A percentile compares a stretch with the other conserved stretches of the same genome.
phyloP scores from a whole-genome alignment of 2,888 invertebrate genomes.

The Patella pellucida region DNA sequence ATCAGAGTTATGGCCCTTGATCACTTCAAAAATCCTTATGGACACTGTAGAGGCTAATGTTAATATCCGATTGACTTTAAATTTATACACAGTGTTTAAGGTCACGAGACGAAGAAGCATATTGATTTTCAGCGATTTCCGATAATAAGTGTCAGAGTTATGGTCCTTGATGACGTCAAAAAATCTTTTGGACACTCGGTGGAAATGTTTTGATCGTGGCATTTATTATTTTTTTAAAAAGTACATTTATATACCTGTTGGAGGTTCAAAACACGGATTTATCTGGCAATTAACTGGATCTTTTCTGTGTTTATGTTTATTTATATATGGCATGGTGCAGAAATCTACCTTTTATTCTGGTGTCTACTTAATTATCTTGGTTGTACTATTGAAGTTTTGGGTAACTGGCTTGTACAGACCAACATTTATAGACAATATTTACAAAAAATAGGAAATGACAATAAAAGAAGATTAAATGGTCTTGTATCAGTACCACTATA shows the following conservation, averaged over 20 bases:
- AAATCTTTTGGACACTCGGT: slow-evolving; percentile 74
- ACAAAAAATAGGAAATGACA: slow-evolving; percentile 8
- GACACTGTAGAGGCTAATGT: no score
- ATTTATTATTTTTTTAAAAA: slow-evolving; percentile 88
- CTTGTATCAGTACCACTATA: slow-evolving; percentile 81
- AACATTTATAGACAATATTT: slow-evolving; percentile 14
- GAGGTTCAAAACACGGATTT: slow-evolving; percentile 71
- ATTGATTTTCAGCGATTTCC: no score
- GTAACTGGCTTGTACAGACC: slow-evolving; percentile 4
- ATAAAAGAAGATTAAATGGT: slow-evolving; percentile 77
- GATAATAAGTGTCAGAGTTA: no score
- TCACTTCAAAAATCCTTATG: no score
- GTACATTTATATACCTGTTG: slow-evolving; percentile 85
- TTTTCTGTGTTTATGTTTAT: slow-evolving; percentile 84
- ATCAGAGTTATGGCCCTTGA: no score
- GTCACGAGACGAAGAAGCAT: no score
- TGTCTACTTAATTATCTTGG: slow-evolving; percentile 87
- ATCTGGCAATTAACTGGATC: slow-evolving; percentile 78
- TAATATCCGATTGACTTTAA: no score
- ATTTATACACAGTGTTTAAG: no score
- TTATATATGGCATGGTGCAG: slow-evolving; percentile 91
- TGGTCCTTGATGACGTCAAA: no score
- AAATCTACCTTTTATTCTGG: slow-evolving; percentile 86
- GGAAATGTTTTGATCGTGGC: slow-evolving; percentile 96
- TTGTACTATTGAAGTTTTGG: slow-evolving; percentile 24